These are phyloP conservation scores for Dendroctonus ponderosae DNA, from an alignment of 1,140 invertebrate genomes.

Conservation along the genomic window DNA sequence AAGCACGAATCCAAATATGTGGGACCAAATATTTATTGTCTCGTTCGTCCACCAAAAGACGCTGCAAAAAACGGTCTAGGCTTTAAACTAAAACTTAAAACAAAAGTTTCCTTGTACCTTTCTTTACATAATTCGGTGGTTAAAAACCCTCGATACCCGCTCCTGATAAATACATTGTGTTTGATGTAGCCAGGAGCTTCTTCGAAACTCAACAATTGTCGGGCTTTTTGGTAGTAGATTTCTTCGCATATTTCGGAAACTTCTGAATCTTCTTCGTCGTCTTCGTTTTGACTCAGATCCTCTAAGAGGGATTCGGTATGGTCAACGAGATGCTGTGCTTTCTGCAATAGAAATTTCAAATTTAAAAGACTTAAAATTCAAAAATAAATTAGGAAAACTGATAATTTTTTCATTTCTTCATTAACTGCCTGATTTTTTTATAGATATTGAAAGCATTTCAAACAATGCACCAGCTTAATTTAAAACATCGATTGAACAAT, in stretches of 20 bases:
- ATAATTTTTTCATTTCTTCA: background rate
- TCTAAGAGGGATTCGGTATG: constrained; percentile 39
- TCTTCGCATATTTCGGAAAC: constrained; percentile 24
- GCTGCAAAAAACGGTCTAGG: constrained; percentile 55
- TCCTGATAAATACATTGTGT: constrained; percentile 68
- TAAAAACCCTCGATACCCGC: constrained; percentile 73
- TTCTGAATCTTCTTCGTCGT: constrained; percentile 14
- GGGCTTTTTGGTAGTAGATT: constrained; percentile 51
- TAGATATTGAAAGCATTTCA: background rate
- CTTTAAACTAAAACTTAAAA: constrained; percentile 12
- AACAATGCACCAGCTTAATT: background rate
- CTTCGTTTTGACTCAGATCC: constrained; percentile 26
- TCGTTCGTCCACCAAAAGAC: constrained; percentile 97
- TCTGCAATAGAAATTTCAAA: constrained; percentile 9
- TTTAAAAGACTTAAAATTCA: constrained; percentile 1
- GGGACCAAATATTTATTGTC: constrained; percentile 96
- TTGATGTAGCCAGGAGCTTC: constrained; percentile 75
- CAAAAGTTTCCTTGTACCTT: constrained; percentile 60
- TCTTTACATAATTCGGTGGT: constrained; percentile 80
- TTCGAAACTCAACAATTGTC: constrained; percentile 55
- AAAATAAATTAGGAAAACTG: background rate
- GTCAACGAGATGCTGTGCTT: constrained; percentile 22
- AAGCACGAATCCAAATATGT: constrained; percentile 87
- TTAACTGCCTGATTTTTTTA: background rate
- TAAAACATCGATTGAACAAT: background rate